Evolutionary conservation across 2,888 invertebrate genomes (phyloP).

Genomic region (Drosophila peninsularis): DNA sequence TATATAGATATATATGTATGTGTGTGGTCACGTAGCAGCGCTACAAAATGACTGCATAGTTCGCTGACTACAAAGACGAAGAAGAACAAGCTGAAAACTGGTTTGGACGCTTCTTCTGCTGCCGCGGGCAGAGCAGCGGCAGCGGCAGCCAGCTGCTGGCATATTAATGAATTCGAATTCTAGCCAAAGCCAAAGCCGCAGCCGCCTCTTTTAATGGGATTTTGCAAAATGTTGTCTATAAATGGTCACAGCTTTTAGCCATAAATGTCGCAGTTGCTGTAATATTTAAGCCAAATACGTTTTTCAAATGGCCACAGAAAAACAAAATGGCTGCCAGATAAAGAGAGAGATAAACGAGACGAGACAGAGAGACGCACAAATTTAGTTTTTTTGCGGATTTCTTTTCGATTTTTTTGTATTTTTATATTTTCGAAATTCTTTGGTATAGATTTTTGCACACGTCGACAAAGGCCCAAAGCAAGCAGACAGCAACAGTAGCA

Average conservation of each 20-base stretch:
- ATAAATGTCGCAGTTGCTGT: conserved; percentile 54
- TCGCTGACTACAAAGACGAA: conserved; percentile 42
- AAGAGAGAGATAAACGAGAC: conserved; percentile 19
- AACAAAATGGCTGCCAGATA: conserved; percentile 57
- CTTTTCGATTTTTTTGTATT: conserved; percentile 11
- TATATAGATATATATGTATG: conserved; percentile 12
- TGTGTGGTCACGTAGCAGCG: conserved; percentile 70
- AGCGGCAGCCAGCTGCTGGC: conserved; percentile 41
- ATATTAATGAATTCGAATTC: conserved; percentile 68
- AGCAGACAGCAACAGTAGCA: conserved; percentile 6
- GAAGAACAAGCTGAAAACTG: conserved; percentile 50
- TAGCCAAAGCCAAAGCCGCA: conserved; percentile 32
- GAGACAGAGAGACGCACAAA: conserved; percentile 41
- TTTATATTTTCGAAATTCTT: conserved; percentile 22
- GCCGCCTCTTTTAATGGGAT: conserved; percentile 60
- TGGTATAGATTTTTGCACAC: conserved; percentile 57
- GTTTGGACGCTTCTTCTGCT: conserved; percentile 49
- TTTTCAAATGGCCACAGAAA: conserved; percentile 17
- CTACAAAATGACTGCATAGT: conserved; percentile 69
- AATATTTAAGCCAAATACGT: conserved; percentile 60
- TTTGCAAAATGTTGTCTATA: conserved; percentile 50
- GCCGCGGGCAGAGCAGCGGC: conserved; percentile 7
- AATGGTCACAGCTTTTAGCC: conserved; percentile 62
- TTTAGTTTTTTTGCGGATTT: conserved; percentile 22
- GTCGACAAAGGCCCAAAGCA: conserved; percentile 39